Conservation (phyloP, 2,888 invertebrate genomes). For the Melinopterus prodromus region DNA sequence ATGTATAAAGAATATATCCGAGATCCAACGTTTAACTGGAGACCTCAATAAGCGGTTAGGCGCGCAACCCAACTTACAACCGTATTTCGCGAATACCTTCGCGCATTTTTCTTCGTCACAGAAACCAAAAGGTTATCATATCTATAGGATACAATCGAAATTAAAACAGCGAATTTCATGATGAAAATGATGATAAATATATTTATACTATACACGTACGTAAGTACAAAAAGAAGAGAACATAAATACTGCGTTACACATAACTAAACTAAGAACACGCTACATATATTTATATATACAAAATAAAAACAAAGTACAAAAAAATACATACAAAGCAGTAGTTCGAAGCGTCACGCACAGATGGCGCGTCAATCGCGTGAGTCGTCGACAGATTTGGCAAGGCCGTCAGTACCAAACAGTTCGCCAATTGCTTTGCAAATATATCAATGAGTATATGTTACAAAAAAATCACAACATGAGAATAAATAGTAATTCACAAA, state of each 20-base stretch:
- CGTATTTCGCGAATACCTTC: not conserved
- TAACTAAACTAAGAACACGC: not conserved
- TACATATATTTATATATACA: constrained; percentile 6
- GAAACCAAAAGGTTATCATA: not conserved
- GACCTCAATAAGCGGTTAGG: not conserved
- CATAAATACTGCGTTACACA: not conserved
- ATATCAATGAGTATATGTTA: constrained; percentile 9
- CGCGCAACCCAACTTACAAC: not conserved
- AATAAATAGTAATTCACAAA: constrained; percentile 14
- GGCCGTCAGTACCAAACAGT: not conserved
- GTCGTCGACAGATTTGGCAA: constrained; percentile 6
- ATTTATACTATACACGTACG: constrained; percentile 4
- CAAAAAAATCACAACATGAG: not conserved
- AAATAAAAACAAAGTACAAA: constrained; percentile 5
- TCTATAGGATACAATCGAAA: not conserved
- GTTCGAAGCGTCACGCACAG: constrained; percentile 4
- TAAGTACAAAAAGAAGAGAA: constrained; percentile 4
- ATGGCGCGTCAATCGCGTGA: constrained; percentile 4
- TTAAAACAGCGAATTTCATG: not conserved
- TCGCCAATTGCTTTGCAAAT: constrained; percentile 9
- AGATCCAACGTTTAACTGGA: not conserved
- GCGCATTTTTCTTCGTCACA: not conserved
- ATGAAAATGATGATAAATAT: not conserved
- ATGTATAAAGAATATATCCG: too few relatives aligned
- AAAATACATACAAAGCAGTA: constrained; percentile 13